Percentiles rank a stretch among this genome's conserved stretches.
phyloP scores from a whole-genome alignment of 30 jellyfish, hydroid and myxozoan genomes.

The Turritopsis rubra region DNA sequence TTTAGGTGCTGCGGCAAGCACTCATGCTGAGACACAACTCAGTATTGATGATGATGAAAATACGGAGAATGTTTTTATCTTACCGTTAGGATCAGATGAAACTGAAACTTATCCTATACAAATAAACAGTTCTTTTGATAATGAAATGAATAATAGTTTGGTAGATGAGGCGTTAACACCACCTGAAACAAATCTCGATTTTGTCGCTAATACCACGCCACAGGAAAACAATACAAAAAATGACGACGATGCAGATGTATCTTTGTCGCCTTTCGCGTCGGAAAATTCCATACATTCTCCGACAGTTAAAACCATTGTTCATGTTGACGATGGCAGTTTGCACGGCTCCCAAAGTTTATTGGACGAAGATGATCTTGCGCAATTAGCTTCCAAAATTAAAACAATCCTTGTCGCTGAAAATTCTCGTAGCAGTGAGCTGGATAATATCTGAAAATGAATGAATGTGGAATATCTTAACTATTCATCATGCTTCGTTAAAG shows the following conservation, averaged over 20 bases:
- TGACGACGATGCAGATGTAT: not conserved
- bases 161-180: too few species aligned
- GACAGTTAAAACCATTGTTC: slow-evolving; percentile 25
- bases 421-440: not conserved
- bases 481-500: not conserved
- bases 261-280: not conserved
- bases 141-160: not conserved
- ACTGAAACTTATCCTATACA: not conserved
- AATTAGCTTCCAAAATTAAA: slow-evolving; percentile 31
- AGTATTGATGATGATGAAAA: not conserved
- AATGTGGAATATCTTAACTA: not conserved
- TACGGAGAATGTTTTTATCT: not conserved
- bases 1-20: not conserved
- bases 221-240: not conserved
- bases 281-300: not conserved
- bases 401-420: slow-evolving; percentile 27
- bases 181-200: not conserved
- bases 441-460: not conserved
- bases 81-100: not conserved
- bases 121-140: not conserved
- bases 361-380: slow-evolving; percentile 36
- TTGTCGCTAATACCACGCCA: not conserved
- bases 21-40: not conserved
- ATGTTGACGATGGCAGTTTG: slow-evolving; percentile 32
- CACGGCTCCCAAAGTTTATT: slow-evolving; percentile 33